A percentile compares a stretch with the other conserved stretches of the same genome.
phyloP scores from a whole-genome alignment of 23 tunicate species.

The Styela plicata region DNA sequence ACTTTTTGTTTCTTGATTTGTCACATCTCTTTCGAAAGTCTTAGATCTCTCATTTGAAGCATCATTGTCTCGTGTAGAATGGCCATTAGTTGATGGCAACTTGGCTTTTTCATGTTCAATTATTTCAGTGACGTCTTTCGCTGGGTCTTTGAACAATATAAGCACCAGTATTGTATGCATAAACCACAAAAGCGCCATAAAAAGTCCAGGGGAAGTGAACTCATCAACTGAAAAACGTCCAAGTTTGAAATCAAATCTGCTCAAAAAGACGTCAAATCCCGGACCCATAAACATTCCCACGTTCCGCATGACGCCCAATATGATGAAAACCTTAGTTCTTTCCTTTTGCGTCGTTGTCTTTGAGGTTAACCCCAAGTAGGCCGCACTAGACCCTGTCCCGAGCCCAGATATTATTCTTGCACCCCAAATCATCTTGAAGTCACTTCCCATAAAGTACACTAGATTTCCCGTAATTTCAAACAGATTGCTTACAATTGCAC shows the following conservation, averaged over 20 bases:
- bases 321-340: constrained; percentile 57
- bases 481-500: constrained; percentile 43
- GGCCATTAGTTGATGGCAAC: too few relatives aligned
- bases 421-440: constrained; percentile 49
- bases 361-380: constrained; percentile 62
- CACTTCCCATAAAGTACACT: constrained; percentile 50
- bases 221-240: constrained; percentile 52
- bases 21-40: too few relatives aligned
- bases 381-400: constrained; percentile 75
- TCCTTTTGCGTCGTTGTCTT: constrained; percentile 55
- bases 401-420: constrained; percentile 72
- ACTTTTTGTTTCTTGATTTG: too few relatives aligned
- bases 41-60: too few relatives aligned
- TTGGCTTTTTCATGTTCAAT: too few relatives aligned
- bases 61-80: too few relatives aligned
- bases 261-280: constrained; percentile 56
- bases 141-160: constrained; percentile 39
- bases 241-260: constrained; percentile 53
- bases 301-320: constrained; percentile 65
- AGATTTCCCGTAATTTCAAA: constrained; percentile 84
- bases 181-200: constrained; percentile 71
- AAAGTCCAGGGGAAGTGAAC: too few relatives aligned
- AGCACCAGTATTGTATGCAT: constrained; percentile 40
- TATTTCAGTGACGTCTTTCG: too few relatives aligned
- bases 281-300: constrained; percentile 83